phyloP scores from a whole-genome alignment of 2,113 vertebrate species.

The Perognathus longimembris region DNA sequence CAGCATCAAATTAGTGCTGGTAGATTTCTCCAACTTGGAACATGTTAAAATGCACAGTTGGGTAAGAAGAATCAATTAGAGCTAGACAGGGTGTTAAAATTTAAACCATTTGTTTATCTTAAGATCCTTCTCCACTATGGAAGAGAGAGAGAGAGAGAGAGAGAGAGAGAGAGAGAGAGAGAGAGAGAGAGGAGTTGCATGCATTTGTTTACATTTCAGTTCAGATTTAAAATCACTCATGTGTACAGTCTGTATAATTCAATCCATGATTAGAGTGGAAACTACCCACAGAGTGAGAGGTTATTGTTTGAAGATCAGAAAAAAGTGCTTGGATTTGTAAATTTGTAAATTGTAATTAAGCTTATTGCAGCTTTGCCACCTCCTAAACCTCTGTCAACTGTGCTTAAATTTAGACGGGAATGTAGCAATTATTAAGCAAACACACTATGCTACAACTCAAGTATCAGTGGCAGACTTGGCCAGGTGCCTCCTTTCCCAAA shows the following conservation, averaged over 20 bases:
- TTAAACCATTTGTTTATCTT: constrained; percentile 85
- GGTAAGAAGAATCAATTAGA: constrained; percentile 88
- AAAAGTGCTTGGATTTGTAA: constrained; percentile 53
- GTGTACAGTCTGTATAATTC: constrained; percentile 85
- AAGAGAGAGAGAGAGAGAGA: neutral
- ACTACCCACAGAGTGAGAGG: constrained; percentile 71
- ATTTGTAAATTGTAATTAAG: constrained; percentile 71
- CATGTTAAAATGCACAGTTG: constrained; percentile 84
- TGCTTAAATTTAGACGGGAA: constrained; percentile 55
- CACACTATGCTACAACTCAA: neutral
- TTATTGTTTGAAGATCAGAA: constrained; percentile 67
- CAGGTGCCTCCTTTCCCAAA: neutral
- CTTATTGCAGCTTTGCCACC: neutral
- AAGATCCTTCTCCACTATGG: constrained; percentile 36
- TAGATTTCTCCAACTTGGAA: constrained; percentile 85
- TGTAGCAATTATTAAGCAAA: constrained; percentile 58
- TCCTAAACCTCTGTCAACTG: constrained; percentile 33
- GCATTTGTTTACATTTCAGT: constrained; percentile 81
- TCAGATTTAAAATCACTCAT: constrained; percentile 87
- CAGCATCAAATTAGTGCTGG: constrained; percentile 86
- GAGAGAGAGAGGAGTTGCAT: neutral
- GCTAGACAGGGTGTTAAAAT: constrained; percentile 82
- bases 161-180: neutral
- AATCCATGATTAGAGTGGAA: constrained; percentile 79
- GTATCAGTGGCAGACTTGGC: constrained; percentile 2